Conservation (phyloP, 2,113 vertebrate genomes). For the Oncorhynchus nerka region DNA sequence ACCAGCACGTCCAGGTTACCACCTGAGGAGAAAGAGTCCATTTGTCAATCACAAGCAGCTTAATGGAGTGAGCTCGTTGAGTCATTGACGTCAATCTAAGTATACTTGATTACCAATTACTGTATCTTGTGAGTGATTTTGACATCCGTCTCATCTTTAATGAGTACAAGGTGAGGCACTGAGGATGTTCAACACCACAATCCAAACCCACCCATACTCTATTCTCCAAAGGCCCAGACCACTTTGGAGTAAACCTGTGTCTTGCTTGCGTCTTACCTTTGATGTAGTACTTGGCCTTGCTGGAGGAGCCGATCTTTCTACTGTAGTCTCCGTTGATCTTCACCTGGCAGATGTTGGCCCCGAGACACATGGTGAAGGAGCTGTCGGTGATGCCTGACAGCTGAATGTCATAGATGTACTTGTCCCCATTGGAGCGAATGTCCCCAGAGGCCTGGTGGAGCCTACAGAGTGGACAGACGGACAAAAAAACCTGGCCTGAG, state of each 20-base stretch:
- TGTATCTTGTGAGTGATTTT: no score
- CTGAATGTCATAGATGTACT: conserved; percentile 90
- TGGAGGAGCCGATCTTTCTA: conserved; percentile 81
- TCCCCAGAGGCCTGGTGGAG: conserved; percentile 86
- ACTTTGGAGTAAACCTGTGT: no score
- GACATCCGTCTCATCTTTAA: no score
- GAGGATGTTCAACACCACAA: no score
- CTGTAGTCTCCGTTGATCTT: conserved; percentile 70
- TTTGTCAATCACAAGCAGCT: background rate
- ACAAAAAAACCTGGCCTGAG: no score
- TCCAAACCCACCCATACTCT: no score
- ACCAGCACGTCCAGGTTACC: conserved; percentile 87
- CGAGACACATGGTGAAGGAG: conserved; percentile 69
- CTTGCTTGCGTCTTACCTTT: conserved; percentile 70
- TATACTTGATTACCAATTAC: no score
- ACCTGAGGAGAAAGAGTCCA: conserved; percentile 67
- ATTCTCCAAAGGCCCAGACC: no score
- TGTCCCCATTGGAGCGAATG: conserved; percentile 83
- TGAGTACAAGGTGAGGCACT: no score
- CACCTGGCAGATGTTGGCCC: conserved; percentile 90
- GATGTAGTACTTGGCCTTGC: conserved; percentile 81
- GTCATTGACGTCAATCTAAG: no score
- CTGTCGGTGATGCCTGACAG: conserved; percentile 83
- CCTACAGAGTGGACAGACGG: conserved; percentile 59
- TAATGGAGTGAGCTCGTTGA: no score